Evolutionary conservation across 1,140 invertebrate genomes (phyloP), one percentile per base, ranked within the genome.

Genomic region (Drosophila tropicalis): DNA sequence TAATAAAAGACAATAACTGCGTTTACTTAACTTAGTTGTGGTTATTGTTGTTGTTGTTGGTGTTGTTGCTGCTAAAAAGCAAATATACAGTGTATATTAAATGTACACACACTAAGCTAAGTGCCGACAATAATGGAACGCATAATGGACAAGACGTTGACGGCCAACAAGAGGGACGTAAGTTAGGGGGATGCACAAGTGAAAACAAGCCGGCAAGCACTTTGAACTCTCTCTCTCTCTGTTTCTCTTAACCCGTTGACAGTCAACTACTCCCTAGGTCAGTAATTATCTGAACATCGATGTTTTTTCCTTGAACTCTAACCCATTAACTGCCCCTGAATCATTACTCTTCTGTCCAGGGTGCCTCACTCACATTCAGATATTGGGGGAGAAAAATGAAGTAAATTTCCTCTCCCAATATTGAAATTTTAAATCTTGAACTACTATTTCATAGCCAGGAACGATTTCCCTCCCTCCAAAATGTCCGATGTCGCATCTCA

Each of bases 1-100:
- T 86, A 86, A 83, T 83, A 82, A 85, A 87, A 78, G 79, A 87
- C 82, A 85, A 87, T 82, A 85, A 85, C 75, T 78, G 57, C 72
- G 83, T 87, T 85, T 87, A 62, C 83, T 87, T 77, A 85, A 79
- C 82, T 68, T 71, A 72, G 92, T 79, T 77, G 70, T 70, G 67
- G 68, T 67, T 67, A 63, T 56, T 70, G 62, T 60, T 65, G 92
- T 65, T 65, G 92, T 79, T 77, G 67, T 70, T 51, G 56, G 39
- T 66, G 41, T 71, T 81, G 78, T 54, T 77, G 34, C 9, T 36
- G 29, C 34, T 36, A 36, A 29, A 70, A 84, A 47, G 74, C 63
- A 78, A 62, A 63, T 63, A 80, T 51, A 72, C 51, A 36, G n/a
- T 34, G 39, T 17, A 47, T 61, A 39, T 47, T 71, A 61, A 67